Evolutionary conservation across 2,888 invertebrate species (phyloP), one percentile per base, ranked within the genome.

Genomic region (Agrilus biguttatus): DNA sequence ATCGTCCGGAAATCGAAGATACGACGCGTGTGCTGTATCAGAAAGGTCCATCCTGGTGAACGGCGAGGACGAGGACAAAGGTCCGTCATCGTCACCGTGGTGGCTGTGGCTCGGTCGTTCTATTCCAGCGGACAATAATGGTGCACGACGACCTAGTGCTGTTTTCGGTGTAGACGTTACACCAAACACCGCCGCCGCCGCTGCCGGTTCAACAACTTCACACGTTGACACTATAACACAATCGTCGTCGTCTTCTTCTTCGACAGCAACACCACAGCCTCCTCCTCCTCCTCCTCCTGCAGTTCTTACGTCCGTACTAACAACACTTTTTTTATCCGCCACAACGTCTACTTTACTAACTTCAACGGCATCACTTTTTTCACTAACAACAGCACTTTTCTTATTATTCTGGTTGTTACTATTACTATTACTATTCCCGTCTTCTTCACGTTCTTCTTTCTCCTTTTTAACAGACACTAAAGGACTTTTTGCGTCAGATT

Each of bases 201-300:
- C n/a, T 19, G 17, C 13, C 10, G 28, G 28, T 28, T 28, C 28
- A 28, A 4, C 3, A 28, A 28, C 10, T 28, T 28, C 10, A 28
- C 28, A 28, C 28, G 28, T 67, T 67, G 74, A 72, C 72, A 75
- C 74, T 69, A 75, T 75, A 67, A 75, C 74, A 70, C 74, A 75
- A 62, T 74, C 74, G 72, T 75, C 74, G 66, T 75, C 74, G 68
- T 73, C 56, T 52, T 52, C 51, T 42, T 56, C 58, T 53, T 54
- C 53, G 43, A 53, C 53, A 35, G 39, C 50, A 43, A 39, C 51
- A 43, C 45, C 45, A 37, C 41, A 46, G 39, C 43, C 45, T 43
- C 46, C 51, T 44, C 52, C 17, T 17, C 53, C 44, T 51, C 53
- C 50, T 58, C 56, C 50, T 58, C 52, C 47, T 57, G 58, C 43